phyloP scores from a whole-genome alignment of 1,140 invertebrate species.

The Eriocheir sinensis region DNA sequence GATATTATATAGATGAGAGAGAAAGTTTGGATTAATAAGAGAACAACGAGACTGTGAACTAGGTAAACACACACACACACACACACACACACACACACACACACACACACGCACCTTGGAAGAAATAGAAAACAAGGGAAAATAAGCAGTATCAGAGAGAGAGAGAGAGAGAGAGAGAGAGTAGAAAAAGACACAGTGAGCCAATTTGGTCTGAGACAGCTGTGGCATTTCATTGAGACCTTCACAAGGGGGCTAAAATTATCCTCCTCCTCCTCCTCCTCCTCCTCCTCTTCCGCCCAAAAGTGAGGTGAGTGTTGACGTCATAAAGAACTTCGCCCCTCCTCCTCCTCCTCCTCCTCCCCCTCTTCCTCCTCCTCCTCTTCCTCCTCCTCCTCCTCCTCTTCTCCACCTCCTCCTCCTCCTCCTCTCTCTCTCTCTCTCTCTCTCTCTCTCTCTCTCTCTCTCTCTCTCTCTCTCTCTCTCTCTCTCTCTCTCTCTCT shows the following conservation, averaged over 20 bases:
- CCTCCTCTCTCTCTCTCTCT: conserved; percentile 54
- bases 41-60: no score
- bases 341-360: neutral
- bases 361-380: conserved; percentile 46
- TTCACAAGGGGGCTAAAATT: neutral
- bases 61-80: no score
- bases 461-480: conserved; percentile 56
- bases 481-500: conserved; percentile 48
- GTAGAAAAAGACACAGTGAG: no score
- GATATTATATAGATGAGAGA: no score
- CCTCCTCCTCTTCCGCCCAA: neutral
- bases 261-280: conserved; percentile 29
- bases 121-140: no score
- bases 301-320: conserved; percentile 9
- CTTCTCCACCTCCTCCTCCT: neutral
- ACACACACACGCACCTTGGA: neutral
- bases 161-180: conserved; percentile 2
- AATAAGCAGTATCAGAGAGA: no score
- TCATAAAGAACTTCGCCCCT: neutral
- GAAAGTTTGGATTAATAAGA: no score
- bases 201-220: neutral
- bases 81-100: no score
- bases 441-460: conserved; percentile 60
- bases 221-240: conserved; percentile 24
- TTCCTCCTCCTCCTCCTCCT: neutral